Conservation (phyloP, 2,797 vertebrate genomes). For the Tokudaia muenninki region DNA sequence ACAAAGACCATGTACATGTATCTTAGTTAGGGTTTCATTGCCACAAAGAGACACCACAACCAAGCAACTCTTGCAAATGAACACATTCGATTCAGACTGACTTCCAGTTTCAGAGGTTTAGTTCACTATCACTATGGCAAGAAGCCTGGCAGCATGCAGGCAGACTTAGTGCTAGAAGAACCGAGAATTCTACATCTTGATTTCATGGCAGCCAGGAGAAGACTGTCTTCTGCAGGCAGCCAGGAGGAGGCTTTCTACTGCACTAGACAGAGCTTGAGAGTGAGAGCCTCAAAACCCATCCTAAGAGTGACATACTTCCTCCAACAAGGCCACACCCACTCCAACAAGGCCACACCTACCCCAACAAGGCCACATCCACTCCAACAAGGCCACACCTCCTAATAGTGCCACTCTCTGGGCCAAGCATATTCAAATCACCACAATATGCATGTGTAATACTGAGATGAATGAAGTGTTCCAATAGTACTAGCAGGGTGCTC, state of each 20-base stretch:
- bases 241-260: not conserved
- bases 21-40: not conserved
- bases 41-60: not conserved
- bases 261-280: not conserved
- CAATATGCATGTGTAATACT: not conserved
- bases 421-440: not conserved
- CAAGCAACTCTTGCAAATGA: not conserved
- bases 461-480: not conserved
- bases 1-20: not conserved
- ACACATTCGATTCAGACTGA: not conserved
- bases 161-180: not conserved
- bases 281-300: not conserved
- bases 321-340: not conserved
- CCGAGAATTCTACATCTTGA: not conserved
- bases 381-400: not conserved
- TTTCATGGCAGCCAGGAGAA: not conserved
- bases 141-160: not conserved
- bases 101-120: not conserved
- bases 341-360: not conserved
- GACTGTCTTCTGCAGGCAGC: not conserved
- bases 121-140: not conserved
- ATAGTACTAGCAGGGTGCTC: not conserved
- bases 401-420: not conserved
- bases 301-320: not conserved
- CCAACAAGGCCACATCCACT: not conserved